Evolutionary conservation across 2,888 invertebrate genomes (phyloP), one percentile per base, ranked within the genome.

Genomic region (Synanthedon tipuliformis): DNA sequence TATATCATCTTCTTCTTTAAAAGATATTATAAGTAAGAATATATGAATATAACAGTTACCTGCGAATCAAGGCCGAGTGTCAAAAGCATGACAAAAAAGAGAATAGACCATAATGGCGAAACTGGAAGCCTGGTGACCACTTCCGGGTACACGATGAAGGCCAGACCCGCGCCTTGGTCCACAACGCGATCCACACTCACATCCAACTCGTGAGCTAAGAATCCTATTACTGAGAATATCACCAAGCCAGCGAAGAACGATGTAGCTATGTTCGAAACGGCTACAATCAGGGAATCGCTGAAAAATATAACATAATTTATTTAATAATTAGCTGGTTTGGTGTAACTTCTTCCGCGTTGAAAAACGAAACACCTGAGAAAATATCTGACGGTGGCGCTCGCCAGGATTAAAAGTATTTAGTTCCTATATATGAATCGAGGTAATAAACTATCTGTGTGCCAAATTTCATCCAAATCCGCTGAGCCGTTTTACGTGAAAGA

Each of bases 101-200:
- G 84, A 53, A 94, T 88, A 5, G 95, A 93, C 94, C 95, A 95
- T 8, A 95, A 84, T 1, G 94, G 94, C 0, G 95, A 91, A 1
- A 94, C 88, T 0, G 95, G 94, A 57, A 95, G 79, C 56, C 93
- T 89, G 1, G 94, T 91, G 1, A 95, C 92, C 56, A 92, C 92
- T 80, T 95, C 95, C 0, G 95, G 94, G 70, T 95, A 94, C n/a
- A 94, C 94, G 56, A 95, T 93, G 68, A 95, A 95, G 0, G 94
- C 94, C 58, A 95, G 76, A 5, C 94, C 94, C 15, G 94, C 92
- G 1, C 92, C 93, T 68, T 93, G 92, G 63, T 85, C 92, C n/a
- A 93, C 93, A 52, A 94, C 94, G 49, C 90, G 89, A 50, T 90
- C 90, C 2, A 94, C 92, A 5, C 65, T 69, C 3, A 93, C 92